Percentiles rank a stretch among this genome's conserved stretches.
Conservation (phyloP, 2,888 invertebrate species). For the Eilema griseolum region DNA sequence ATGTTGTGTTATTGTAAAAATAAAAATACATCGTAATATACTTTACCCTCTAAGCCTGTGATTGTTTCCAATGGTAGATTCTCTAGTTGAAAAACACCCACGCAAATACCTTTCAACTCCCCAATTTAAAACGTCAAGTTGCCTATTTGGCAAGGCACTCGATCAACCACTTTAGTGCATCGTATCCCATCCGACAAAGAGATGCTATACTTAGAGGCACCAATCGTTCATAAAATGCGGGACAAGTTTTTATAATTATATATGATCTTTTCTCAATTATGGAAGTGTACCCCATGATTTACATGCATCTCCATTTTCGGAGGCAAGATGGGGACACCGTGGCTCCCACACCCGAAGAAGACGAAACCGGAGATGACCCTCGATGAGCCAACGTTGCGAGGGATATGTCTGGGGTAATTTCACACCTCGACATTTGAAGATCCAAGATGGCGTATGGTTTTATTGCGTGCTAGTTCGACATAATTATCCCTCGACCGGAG, state of each 20-base stretch:
- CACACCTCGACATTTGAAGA: too few species aligned
- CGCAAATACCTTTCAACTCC: slow-evolving; percentile 30
- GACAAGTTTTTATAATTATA: background rate
- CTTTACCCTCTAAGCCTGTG: background rate
- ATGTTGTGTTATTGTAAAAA: too few species aligned
- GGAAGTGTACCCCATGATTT: background rate
- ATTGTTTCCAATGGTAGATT: slow-evolving; percentile 12
- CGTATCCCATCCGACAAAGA: slow-evolving; percentile 51
- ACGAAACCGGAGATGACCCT: too few species aligned
- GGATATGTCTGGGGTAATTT: too few species aligned
- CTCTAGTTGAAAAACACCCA: slow-evolving; percentile 19
- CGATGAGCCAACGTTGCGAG: too few species aligned
- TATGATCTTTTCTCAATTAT: background rate
- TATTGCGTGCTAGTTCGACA: too few species aligned
- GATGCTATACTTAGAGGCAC: slow-evolving; percentile 18
- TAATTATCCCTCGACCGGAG: too few species aligned
- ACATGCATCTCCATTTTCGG: too few species aligned
- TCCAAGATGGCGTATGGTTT: too few species aligned
- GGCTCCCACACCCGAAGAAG: too few species aligned
- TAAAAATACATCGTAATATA: background rate
- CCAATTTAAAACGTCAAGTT: slow-evolving; percentile 40
- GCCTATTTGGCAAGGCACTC: slow-evolving; percentile 24
- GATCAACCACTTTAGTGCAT: slow-evolving; percentile 40
- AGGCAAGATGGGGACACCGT: too few species aligned
- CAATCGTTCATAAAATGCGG: background rate